Evolutionary conservation across 1,140 invertebrate species (phyloP).

Genomic region (Schlechtendalia chinensis): DNA sequence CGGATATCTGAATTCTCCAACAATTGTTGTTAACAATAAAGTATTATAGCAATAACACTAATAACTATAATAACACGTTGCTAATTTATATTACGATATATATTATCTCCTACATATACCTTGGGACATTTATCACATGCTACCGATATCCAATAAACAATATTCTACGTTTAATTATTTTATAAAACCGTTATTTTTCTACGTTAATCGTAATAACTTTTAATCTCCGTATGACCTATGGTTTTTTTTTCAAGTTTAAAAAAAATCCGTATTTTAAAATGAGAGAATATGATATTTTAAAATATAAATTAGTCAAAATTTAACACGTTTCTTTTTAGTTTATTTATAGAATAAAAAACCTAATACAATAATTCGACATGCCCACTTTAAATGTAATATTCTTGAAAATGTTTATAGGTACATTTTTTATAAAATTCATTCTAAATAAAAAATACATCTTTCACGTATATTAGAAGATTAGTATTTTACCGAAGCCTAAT

Average conservation of each 20-base stretch:
- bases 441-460: no score
- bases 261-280: neutral
- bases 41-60: neutral
- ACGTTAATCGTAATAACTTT: neutral
- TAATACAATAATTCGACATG: no score
- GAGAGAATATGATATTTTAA: neutral
- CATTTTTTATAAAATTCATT: no score
- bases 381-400: no score
- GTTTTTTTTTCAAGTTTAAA: neutral
- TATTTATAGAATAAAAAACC: no score
- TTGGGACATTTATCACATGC: neutral
- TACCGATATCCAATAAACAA: neutral
- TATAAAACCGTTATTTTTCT: neutral
- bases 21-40: neutral
- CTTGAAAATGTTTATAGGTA: no score
- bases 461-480: no score
- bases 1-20: slow-evolving; percentile 60
- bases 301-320: no score
- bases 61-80: slow-evolving; percentile 5
- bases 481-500: no score
- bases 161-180: neutral
- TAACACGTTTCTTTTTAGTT: no score
- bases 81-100: slow-evolving; percentile 19
- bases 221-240: neutral
- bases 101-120: slow-evolving; percentile 52